Conservation (phyloP, 2,797 vertebrate species). For the Hipposideros larvatus region DNA sequence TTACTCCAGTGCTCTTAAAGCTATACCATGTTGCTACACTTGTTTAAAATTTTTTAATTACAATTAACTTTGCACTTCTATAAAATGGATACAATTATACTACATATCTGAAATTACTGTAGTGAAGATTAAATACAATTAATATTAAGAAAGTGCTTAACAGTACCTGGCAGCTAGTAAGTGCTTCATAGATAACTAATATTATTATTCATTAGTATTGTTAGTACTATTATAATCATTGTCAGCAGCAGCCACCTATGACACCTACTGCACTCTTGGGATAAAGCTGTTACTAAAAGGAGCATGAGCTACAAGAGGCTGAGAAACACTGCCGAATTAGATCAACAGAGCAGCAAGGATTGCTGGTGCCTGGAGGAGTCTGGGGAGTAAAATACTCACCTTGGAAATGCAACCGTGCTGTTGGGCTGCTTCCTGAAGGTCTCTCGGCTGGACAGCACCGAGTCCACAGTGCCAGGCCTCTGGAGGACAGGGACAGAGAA, state of each 20-base stretch:
- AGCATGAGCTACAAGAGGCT: not conserved
- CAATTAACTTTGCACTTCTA: not conserved
- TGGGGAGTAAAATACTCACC: slow-evolving; percentile 70
- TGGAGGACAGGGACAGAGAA: slow-evolving; percentile 71
- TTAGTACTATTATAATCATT: not conserved
- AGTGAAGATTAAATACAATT: slow-evolving; percentile 15
- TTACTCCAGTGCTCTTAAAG: not conserved
- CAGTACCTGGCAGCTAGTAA: not conserved
- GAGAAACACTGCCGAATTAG: not conserved
- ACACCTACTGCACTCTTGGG: not conserved
- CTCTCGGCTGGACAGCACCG: slow-evolving; percentile 85
- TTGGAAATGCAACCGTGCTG: slow-evolving; percentile 86
- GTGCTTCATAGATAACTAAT: not conserved
- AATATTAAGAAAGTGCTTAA: slow-evolving; percentile 48
- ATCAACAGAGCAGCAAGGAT: not conserved
- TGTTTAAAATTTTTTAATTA: not conserved
- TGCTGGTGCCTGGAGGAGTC: not conserved
- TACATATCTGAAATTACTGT: not conserved
- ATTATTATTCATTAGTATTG: not conserved
- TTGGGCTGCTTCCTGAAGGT: slow-evolving; percentile 68
- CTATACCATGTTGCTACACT: not conserved
- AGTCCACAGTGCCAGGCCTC: slow-evolving; percentile 90
- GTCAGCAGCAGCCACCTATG: not conserved
- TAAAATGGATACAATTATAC: slow-evolving; percentile 32
- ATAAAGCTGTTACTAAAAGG: not conserved